Base-by-base conservation (phyloP, 2,797 vertebrate genomes). In the Pseudomugil gertrudae region DNA sequence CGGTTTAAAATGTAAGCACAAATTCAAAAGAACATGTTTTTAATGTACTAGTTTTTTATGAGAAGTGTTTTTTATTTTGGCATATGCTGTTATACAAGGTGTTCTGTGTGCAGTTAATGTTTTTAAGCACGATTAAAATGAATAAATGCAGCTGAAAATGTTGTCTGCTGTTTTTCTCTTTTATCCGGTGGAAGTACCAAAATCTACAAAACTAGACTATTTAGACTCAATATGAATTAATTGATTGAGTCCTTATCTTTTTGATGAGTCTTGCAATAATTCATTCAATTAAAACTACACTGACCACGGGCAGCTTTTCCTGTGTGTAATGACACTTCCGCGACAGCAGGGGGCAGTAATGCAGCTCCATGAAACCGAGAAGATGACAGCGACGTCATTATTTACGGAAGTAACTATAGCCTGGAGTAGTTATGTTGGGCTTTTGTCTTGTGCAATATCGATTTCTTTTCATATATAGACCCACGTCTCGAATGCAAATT, bases 351-450 rank as follows among this genome's bases (percentile, higher is more conserved):
- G 63, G 79, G 70, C 72, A 19, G 30, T 66, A 40, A 3, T 0
- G 48, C 15, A 29, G 5, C 5, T 9, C 2, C 4, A 3, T 29
- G 14, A 9, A 30, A 40, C 0, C 9, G 10, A 36, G 0, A 30
- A 1, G 0, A 4, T n/a, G 54, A 48, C 14, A 71, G 5, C 66
- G 72, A 81, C 79, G 68, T 23, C 64, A 60, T 11, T 90, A 80
- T 90, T 89, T 87, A 89, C 87, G 89, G 89, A 90, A 90, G 86
- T 9, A 13, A 0, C 24, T 40, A 19, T 19, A n/a, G 9, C 1
- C 17, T 2, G 15, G 6, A 5, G 11, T 38, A 19, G 17, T 43
- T 43, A 9, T 43, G 5, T 19, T 43, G 4, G 2, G 23, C 0
- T 14, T 24, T 9, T 48, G 23, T 50, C 23, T 50, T 26, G 15